These are phyloP conservation scores for Lucilia sericata DNA, from an alignment of 1,140 invertebrate species.

Conservation along the genomic window DNA sequence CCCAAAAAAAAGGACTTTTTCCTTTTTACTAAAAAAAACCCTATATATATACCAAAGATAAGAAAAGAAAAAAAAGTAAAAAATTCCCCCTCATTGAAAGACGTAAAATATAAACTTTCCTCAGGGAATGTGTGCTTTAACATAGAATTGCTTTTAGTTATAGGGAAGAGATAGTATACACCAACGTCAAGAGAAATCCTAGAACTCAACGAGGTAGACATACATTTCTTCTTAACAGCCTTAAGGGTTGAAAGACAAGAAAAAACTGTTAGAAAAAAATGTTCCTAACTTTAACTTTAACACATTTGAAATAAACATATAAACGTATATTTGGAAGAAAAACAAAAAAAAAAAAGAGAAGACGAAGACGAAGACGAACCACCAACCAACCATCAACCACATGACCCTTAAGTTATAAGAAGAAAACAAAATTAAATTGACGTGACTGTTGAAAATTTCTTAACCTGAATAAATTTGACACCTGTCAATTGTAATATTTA, in stretches of 20 bases:
- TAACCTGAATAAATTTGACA: slow-evolving; percentile 11
- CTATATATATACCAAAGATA: background rate
- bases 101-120: background rate
- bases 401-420: background rate
- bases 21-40: background rate
- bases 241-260: background rate
- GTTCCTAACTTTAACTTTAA: background rate
- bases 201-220: background rate
- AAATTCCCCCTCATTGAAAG: no score
- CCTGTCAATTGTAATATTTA: slow-evolving; percentile 18
- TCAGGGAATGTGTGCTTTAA: background rate
- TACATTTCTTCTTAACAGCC: background rate
- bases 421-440: background rate
- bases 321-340: no score
- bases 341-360: no score
- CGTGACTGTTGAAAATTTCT: background rate
- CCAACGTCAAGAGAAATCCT: background rate
- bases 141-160: background rate
- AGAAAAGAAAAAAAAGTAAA: background rate
- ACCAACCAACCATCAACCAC: background rate
- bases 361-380: no score
- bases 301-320: background rate
- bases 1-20: no score
- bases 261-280: background rate
- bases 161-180: background rate